Percentiles rank a stretch among this genome's conserved stretches.
Evolutionary conservation across 2,888 invertebrate species (phyloP).

Genomic region (Heliconius ethilla): DNA sequence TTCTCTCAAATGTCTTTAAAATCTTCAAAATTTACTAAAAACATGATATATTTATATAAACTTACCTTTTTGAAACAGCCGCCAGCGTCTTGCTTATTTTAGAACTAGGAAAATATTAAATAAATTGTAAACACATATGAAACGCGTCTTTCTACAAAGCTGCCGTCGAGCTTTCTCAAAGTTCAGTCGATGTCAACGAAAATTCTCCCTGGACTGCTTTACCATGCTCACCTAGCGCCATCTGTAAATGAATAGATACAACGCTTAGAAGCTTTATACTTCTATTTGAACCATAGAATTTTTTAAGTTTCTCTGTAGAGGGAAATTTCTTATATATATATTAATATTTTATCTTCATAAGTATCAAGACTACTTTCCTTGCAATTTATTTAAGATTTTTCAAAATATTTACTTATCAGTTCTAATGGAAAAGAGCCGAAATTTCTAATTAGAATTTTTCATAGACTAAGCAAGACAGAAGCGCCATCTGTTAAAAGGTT

Average conservation of each 20-base stretch:
- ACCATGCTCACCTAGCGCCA: constrained; percentile 56
- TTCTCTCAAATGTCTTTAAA: constrained; percentile 28
- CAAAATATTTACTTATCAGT: neutral
- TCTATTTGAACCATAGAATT: neutral
- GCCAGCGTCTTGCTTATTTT: constrained; percentile 28
- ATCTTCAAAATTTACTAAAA: constrained; percentile 7
- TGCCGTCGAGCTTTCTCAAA: constrained; percentile 54
- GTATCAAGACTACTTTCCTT: too few relatives aligned
- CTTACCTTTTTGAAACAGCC: constrained; percentile 41
- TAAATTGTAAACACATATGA: constrained; percentile 38
- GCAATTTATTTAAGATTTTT: too few relatives aligned
- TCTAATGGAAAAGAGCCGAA: neutral
- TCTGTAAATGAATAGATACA: constrained; percentile 58
- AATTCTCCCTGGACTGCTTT: constrained; percentile 52
- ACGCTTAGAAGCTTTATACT: neutral
- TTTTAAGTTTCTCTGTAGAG: neutral
- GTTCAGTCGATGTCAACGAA: constrained; percentile 47
- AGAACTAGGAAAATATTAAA: constrained; percentile 37
- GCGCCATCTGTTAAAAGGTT: constrained; percentile 31
- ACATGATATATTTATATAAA: constrained; percentile 13
- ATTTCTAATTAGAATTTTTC: constrained; percentile 21
- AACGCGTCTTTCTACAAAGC: constrained; percentile 48
- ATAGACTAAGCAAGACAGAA: constrained; percentile 24
- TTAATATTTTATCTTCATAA: neutral
- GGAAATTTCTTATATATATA: neutral